Percentiles rank a stretch among this genome's conserved stretches.
phyloP scores from a whole-genome alignment of 2,113 vertebrate genomes.

The Dasypus novemcinctus region DNA sequence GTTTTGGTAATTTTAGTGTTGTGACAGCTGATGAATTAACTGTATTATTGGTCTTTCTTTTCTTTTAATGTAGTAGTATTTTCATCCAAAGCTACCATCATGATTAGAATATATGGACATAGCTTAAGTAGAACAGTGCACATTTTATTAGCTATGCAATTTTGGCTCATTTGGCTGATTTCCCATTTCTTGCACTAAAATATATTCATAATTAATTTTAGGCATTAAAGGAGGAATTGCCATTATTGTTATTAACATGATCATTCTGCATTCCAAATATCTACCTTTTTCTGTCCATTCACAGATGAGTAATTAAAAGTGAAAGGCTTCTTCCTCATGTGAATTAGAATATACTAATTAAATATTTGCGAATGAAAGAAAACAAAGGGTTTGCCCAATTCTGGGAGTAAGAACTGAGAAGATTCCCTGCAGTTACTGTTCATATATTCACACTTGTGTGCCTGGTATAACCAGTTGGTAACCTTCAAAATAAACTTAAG shows the following conservation, averaged over 20 bases:
- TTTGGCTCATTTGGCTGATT: too few species aligned
- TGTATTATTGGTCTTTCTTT: neutral
- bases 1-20: neutral
- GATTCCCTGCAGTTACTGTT: neutral
- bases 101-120: neutral
- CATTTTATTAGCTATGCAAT: neutral
- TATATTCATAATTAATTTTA: neutral
- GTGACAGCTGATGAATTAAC: neutral
- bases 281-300: neutral
- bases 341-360: neutral
- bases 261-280: neutral
- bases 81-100: neutral
- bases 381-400: neutral
- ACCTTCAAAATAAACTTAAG: constrained; percentile 13
- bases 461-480: neutral
- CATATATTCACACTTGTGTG: neutral
- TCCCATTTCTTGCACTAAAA: neutral
- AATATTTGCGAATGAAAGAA: neutral
- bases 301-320: neutral
- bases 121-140: neutral
- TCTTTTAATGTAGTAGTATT: neutral
- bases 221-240: neutral
- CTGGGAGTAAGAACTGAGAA: neutral
- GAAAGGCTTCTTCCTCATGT: neutral
- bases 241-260: neutral